Percentiles rank a stretch among this genome's conserved stretches.
Evolutionary conservation across 2,113 vertebrate genomes (phyloP).

Genomic region (Plecotus auritus): DNA sequence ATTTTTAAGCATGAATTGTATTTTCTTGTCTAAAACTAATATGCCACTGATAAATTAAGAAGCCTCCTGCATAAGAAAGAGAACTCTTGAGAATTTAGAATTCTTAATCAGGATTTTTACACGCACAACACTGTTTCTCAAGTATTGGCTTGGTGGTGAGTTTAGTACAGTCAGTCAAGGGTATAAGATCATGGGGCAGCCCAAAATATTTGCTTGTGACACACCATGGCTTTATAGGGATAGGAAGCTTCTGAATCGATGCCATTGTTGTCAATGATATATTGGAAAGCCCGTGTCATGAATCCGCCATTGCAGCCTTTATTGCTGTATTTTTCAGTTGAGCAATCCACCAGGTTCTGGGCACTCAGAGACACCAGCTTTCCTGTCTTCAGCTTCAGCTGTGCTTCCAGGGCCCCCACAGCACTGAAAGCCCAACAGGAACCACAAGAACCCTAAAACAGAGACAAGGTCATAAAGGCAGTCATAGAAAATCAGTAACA

Average conservation of each 20-base stretch:
- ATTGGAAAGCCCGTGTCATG: slow-evolving; percentile 83
- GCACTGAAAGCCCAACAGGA: slow-evolving; percentile 94
- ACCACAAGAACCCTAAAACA: slow-evolving; percentile 83
- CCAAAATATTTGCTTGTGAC: not conserved
- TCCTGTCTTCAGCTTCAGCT: slow-evolving; percentile 84
- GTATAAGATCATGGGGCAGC: not conserved
- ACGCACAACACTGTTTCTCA: not conserved
- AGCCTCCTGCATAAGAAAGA: not conserved
- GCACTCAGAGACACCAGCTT: slow-evolving; percentile 85
- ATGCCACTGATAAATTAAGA: not conserved
- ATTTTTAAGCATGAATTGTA: not conserved
- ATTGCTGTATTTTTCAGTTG: slow-evolving; percentile 78
- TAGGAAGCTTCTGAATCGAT: slow-evolving; percentile 88
- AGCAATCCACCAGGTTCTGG: slow-evolving; percentile 93
- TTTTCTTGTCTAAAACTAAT: not conserved
- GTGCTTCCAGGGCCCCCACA: slow-evolving; percentile 88
- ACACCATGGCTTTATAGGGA: slow-evolving; percentile 87
- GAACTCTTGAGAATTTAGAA: not conserved
- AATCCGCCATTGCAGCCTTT: slow-evolving; percentile 86
- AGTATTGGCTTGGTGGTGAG: not conserved
- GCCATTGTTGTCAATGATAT: slow-evolving; percentile 86
- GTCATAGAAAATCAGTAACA: not conserved
- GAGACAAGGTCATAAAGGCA: not conserved
- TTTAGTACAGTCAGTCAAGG: not conserved
- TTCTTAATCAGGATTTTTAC: not conserved